Percentiles rank a stretch among this genome's conserved stretches.
Evolutionary conservation across 2,797 vertebrate genomes (phyloP).

Genomic region (Nannoperca obscura): DNA sequence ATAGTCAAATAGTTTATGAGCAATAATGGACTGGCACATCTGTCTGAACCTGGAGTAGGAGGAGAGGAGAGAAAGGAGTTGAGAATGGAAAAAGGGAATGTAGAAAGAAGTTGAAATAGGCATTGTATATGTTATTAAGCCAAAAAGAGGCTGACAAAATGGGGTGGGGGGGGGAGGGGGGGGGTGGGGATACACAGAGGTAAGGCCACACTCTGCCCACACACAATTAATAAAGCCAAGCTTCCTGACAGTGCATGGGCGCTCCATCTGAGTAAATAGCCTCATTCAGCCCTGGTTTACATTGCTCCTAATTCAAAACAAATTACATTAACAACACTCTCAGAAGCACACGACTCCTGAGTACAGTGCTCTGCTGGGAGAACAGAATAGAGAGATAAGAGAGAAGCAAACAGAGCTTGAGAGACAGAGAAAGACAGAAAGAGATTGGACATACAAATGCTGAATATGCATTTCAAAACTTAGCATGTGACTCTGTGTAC

Average conservation of each 20-base stretch:
- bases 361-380: conserved; percentile 44
- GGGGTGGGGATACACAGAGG: not conserved
- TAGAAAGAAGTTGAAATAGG: not conserved
- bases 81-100: not conserved
- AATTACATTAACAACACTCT: conserved; percentile 67
- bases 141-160: conserved; percentile 1
- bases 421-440: conserved; percentile 15
- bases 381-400: conserved; percentile 23
- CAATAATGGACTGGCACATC: conserved; percentile 94
- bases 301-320: conserved; percentile 69
- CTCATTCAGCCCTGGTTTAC: conserved; percentile 61
- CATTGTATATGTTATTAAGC: not conserved
- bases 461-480: conserved; percentile 60
- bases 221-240: conserved; percentile 18
- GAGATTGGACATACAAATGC: conserved; percentile 43
- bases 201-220: not conserved
- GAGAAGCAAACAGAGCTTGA: conserved; percentile 14
- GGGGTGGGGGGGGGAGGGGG: too few relatives aligned
- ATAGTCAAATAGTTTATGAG: conserved; percentile 97
- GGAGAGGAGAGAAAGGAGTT: not conserved
- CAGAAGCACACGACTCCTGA: conserved; percentile 53
- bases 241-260: conserved; percentile 22
- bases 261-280: conserved; percentile 51
- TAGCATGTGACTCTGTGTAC: conserved; percentile 48
- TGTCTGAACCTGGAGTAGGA: conserved; percentile 89